A percentile compares a stretch with the other conserved stretches of the same genome.
phyloP scores from a whole-genome alignment of 2,888 invertebrate genomes.

The Zygothrica quintamaculata region DNA sequence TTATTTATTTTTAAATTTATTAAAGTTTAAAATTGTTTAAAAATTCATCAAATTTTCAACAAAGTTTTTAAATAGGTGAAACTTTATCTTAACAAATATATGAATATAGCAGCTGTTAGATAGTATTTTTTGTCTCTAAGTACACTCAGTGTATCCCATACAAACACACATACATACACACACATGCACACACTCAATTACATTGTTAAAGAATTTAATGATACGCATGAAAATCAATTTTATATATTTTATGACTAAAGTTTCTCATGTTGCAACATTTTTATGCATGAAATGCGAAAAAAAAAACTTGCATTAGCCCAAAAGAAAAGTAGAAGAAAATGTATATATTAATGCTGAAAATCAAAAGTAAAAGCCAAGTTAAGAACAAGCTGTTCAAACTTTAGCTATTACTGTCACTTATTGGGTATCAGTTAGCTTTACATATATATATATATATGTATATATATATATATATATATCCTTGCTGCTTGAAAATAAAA shows the following conservation, averaged over 20 bases:
- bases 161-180: not conserved
- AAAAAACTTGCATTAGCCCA: slow-evolving; percentile 1
- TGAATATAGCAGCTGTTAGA: slow-evolving; percentile 29
- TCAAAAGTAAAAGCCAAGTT: no score
- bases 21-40: not conserved
- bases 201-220: slow-evolving; percentile 66
- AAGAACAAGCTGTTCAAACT: no score
- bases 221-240: slow-evolving; percentile 73
- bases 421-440: no score
- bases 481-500: no score
- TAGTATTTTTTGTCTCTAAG: slow-evolving; percentile 9
- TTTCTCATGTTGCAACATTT: slow-evolving; percentile 42
- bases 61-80: not conserved
- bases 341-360: no score
- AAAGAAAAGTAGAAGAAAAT: slow-evolving; percentile 1
- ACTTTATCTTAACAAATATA: slow-evolving; percentile 2
- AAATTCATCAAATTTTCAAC: no score
- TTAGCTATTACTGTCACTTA: no score
- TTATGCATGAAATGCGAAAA: slow-evolving; percentile 29
- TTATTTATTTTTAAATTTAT: no score
- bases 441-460: no score
- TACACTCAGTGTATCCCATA: not conserved
- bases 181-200: slow-evolving; percentile 4
- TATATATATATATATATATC: no score
- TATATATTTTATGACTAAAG: slow-evolving; percentile 56